These are phyloP conservation scores for Spongilla lacustris DNA, from an alignment of 37 sponge, comb jelly and placozoan genomes.

Conservation along the genomic window DNA sequence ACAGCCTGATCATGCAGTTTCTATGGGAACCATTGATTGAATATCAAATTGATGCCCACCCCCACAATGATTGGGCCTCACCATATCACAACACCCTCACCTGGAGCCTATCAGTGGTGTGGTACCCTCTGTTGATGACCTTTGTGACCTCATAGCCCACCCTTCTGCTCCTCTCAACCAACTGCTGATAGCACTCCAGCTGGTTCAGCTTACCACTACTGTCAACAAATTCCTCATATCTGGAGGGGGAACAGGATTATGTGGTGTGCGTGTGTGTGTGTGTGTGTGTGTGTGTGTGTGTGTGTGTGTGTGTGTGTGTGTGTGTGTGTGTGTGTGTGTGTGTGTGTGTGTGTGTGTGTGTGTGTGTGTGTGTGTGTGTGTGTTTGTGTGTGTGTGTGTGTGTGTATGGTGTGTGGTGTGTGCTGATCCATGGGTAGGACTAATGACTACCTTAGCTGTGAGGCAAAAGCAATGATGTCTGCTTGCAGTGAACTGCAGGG, in stretches of 20 bases:
- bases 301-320: too few species aligned
- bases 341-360: too few species aligned
- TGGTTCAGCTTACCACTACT: slow-evolving; percentile 67
- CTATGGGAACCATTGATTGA: neutral
- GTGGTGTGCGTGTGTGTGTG: too few species aligned
- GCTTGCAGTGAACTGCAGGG: slow-evolving; percentile 70
- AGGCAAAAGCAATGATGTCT: slow-evolving; percentile 85
- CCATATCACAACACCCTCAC: neutral
- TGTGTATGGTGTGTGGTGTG: too few species aligned
- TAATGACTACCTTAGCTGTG: slow-evolving; percentile 68
- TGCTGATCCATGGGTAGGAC: neutral
- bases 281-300: too few species aligned
- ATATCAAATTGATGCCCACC: too few species aligned
- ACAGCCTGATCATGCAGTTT: slow-evolving; percentile 63
- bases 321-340: too few species aligned
- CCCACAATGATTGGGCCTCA: neutral
- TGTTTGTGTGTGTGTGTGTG: too few species aligned
- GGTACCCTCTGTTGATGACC: slow-evolving; percentile 87
- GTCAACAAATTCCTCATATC: slow-evolving; percentile 92
- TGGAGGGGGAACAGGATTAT: neutral
- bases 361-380: too few species aligned
- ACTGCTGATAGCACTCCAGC: slow-evolving; percentile 73
- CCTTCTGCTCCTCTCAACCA: slow-evolving; percentile 51
- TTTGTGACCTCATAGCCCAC: slow-evolving; percentile 85
- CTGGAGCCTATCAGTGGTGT: slow-evolving; percentile 81